Conservation (phyloP, 2,797 vertebrate genomes). For the Spheniscus humboldti region DNA sequence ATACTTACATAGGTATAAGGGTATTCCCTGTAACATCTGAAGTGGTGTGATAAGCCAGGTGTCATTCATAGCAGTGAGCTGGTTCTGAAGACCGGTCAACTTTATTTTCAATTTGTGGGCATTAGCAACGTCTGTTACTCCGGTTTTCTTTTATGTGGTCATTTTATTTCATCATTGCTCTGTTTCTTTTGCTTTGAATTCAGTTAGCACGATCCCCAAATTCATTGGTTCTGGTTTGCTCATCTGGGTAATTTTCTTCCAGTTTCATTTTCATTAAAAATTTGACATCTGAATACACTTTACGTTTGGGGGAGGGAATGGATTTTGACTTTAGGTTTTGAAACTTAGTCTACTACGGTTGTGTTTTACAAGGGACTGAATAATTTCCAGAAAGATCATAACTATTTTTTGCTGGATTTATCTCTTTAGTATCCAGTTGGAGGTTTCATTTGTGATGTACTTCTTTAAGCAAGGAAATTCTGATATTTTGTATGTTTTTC, state of each 20-base stretch:
- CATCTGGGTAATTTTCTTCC: neutral
- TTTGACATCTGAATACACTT: neutral
- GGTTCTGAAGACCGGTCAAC: neutral
- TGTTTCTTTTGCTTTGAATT: neutral
- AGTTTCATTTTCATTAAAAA: neutral
- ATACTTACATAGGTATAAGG: accelerated
- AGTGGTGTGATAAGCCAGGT: neutral
- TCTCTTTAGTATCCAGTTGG: neutral
- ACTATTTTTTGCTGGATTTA: neutral
- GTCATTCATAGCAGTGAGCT: neutral
- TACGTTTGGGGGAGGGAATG: neutral
- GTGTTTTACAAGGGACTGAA: neutral
- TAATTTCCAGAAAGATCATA: neutral
- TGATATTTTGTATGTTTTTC: neutral
- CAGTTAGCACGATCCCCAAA: accelerated
- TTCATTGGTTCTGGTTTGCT: neutral
- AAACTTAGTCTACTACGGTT: neutral
- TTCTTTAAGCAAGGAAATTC: neutral
- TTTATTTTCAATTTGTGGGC: neutral
- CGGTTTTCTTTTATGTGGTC: neutral
- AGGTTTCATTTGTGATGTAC: neutral
- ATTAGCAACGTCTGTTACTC: neutral
- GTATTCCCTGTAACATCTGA: neutral
- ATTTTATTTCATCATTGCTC: neutral
- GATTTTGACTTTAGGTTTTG: neutral